Evolutionary conservation across 2,888 invertebrate genomes (phyloP).

Genomic region (Galerucella nymphaeae): DNA sequence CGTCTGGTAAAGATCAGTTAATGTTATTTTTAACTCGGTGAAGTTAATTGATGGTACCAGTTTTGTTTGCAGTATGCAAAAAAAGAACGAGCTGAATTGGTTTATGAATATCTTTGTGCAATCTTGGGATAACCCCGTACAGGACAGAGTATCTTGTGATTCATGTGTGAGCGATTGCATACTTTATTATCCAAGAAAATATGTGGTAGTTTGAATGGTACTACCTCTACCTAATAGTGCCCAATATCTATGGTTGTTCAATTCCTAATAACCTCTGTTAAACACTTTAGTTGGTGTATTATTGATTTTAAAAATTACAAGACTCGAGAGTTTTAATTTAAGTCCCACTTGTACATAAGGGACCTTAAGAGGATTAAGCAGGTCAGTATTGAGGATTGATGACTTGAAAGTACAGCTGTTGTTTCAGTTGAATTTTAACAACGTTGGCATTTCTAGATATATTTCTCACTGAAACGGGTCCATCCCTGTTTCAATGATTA

Average conservation of each 20-base stretch:
- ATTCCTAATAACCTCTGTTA: not conserved
- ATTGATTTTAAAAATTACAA: slow-evolving; percentile 23
- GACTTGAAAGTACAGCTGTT: too few relatives aligned
- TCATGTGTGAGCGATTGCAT: not conserved
- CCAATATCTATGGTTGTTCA: not conserved
- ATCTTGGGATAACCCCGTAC: slow-evolving; percentile 13
- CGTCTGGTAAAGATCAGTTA: slow-evolving; percentile 43
- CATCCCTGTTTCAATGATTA: slow-evolving; percentile 4
- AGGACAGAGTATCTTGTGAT: not conserved
- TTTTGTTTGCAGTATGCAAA: slow-evolving; percentile 30
- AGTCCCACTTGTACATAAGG: slow-evolving; percentile 58
- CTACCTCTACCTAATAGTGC: not conserved
- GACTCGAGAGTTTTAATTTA: slow-evolving; percentile 61
- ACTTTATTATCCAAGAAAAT: not conserved
- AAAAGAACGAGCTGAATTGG: slow-evolving; percentile 11
- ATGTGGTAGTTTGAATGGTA: not conserved
- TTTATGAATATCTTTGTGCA: slow-evolving; percentile 13
- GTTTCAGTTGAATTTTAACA: too few relatives aligned
- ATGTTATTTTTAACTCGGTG: slow-evolving; percentile 35
- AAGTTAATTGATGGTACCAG: slow-evolving; percentile 35
- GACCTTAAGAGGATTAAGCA: not conserved
- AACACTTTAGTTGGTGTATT: slow-evolving; percentile 49
- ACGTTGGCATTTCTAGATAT: not conserved
- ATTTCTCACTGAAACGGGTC: not conserved
- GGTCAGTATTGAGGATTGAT: not conserved